Percentiles rank a stretch among this genome's conserved stretches.
Evolutionary conservation across 1,140 invertebrate genomes (phyloP).

Genomic region (Diabrotica undecimpunctata): DNA sequence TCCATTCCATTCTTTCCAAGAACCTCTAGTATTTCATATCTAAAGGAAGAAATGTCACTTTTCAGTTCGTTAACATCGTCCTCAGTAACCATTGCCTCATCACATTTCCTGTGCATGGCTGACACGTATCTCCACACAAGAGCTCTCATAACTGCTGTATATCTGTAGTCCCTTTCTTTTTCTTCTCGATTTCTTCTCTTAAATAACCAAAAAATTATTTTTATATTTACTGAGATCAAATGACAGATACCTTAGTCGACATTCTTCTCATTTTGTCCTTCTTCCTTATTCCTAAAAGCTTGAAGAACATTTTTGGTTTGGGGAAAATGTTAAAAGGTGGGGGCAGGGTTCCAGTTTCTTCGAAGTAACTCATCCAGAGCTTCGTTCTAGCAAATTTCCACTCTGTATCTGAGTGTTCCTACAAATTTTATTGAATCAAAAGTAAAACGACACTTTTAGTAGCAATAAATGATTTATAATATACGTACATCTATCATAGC

Average conservation of each 20-base stretch:
- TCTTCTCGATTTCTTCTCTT: constrained; percentile 49
- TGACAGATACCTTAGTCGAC: constrained; percentile 54
- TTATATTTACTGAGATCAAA: neutral
- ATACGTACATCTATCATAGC: constrained; percentile 63
- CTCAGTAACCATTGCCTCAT: constrained; percentile 78
- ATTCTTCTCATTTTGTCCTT: constrained; percentile 67
- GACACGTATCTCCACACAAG: constrained; percentile 83
- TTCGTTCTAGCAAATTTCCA: constrained; percentile 90
- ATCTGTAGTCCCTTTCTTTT: constrained; percentile 63
- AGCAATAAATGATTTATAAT: neutral
- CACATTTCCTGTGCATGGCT: constrained; percentile 69
- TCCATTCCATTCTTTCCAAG: constrained; percentile 77
- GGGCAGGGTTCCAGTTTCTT: constrained; percentile 78
- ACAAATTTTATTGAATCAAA: constrained; percentile 4
- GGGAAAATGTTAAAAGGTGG: constrained; percentile 83
- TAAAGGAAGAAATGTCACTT: constrained; percentile 76
- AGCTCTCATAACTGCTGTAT: constrained; percentile 75
- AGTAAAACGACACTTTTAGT: neutral
- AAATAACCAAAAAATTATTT: constrained; percentile 12
- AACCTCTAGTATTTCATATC: constrained; percentile 81
- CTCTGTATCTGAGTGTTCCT: constrained; percentile 42
- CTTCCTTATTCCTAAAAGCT: constrained; percentile 61
- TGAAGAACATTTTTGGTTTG: constrained; percentile 64
- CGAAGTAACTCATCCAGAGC: constrained; percentile 89
- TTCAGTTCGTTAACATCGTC: constrained; percentile 92